Conservation (phyloP, 2,888 invertebrate genomes). For the Antheraea yamamai region DNA sequence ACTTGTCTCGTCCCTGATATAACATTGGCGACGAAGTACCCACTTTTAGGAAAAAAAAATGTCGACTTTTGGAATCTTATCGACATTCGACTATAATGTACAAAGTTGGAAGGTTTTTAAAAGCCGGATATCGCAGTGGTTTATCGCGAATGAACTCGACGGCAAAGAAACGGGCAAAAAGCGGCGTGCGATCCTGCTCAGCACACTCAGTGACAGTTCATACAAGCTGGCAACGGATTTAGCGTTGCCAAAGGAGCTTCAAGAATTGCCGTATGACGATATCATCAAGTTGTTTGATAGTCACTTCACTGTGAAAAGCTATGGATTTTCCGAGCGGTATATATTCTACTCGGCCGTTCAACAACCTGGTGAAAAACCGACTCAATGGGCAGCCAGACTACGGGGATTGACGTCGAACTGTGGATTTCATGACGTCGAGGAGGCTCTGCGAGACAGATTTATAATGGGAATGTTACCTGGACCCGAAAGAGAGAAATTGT, state of each 20-base stretch:
- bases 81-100: background rate
- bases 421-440: too few species aligned
- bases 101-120: background rate
- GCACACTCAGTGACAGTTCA: background rate
- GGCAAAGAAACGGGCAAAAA: background rate
- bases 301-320: background rate
- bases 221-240: background rate
- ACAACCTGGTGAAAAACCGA: background rate
- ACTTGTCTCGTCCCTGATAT: background rate
- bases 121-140: background rate
- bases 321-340: background rate
- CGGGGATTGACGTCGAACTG: too few species aligned
- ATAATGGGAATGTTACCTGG: too few species aligned
- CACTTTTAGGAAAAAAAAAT: background rate
- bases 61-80: background rate
- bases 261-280: background rate
- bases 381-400: too few species aligned
- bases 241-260: background rate
- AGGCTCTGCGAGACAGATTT: too few species aligned
- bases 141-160: constrained; percentile 1
- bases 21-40: background rate
- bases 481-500: too few species aligned
- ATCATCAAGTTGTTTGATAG: background rate
- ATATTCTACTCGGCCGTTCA: background rate
- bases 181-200: background rate